Conservation (phyloP, 2,888 invertebrate genomes). For the Apamea monoglypha region DNA sequence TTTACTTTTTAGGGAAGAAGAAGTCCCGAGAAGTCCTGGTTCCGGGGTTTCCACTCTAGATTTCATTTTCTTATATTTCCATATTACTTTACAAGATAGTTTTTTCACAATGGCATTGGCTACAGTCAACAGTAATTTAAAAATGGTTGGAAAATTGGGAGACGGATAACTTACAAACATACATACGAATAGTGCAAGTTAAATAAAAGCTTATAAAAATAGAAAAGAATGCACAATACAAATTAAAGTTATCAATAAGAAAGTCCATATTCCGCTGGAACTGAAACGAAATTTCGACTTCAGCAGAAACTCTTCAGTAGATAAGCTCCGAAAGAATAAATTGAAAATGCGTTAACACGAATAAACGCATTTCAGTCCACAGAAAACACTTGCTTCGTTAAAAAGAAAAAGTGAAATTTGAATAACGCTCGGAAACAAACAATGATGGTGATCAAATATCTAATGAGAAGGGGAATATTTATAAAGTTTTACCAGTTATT, state of each 20-base stretch:
- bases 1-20: too few relatives aligned
- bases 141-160: too few relatives aligned
- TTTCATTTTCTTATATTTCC: background rate
- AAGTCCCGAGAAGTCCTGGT: too few relatives aligned
- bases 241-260: too few relatives aligned
- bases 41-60: background rate
- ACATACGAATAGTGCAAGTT: too few relatives aligned
- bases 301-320: background rate
- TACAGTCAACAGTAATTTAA: too few relatives aligned
- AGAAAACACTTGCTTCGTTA: conserved; percentile 15
- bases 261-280: background rate
- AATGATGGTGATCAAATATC: conserved; percentile 45
- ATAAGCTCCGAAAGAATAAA: background rate
- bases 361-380: background rate
- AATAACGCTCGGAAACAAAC: conserved; percentile 37
- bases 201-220: background rate
- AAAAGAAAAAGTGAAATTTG: conserved; percentile 1
- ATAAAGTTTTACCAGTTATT: conserved; percentile 3
- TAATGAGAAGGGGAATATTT: conserved; percentile 26
- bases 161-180: too few relatives aligned
- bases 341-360: background rate
- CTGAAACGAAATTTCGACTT: background rate
- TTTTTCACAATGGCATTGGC: too few relatives aligned
- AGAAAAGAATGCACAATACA: background rate
- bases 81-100: background rate